Evolutionary conservation across 1,140 invertebrate species (phyloP), one percentile per base, ranked within the genome.

Genomic region (Capitella teleta): DNA sequence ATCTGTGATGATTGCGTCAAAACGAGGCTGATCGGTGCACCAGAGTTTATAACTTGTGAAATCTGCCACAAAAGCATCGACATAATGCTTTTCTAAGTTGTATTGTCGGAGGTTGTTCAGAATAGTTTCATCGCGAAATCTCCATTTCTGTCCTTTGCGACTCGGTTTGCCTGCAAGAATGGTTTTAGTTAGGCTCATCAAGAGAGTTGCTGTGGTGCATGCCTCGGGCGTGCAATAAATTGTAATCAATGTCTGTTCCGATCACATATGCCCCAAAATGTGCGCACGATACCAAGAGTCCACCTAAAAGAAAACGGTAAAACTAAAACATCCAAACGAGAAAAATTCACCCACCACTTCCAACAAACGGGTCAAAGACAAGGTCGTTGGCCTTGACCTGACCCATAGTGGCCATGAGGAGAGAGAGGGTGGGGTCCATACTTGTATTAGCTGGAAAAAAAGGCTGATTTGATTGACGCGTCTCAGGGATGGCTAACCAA

Each of bases 341-440:
- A 43, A 28, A 16, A 26, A 16, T 24, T 47, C 16, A 52, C 60
- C 55, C 56, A 77, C 79, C 92, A 38, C 86, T 88, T 0, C 93
- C 93, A 14, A 95, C 91, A 77, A 97, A 98, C 0, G 92, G 92
- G 74, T 97, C 93, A 23, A 89, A 78, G 37, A 95, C 78, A 0
- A 96, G 52, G 65, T 86, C 81, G 4, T 83, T 82, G 2, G 73
- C 57, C 43, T 74, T 73, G 18, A 94, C 79, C 72, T 82, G 73
- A 1, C 84, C 90, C 69, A 95, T 83, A 75, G 97, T 98, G 0
- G 87, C 84, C 90, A 96, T 95, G 23, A 97, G 72, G 18, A 97
- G 68, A 3, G 90, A 85, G 1, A 97, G 74, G 56, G 88, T 84
- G 0, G 92, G 82, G 71, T 97, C 92, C 93, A 98, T 97, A 60